Percentiles rank a stretch among this genome's conserved stretches.
Conservation (phyloP, 2,888 invertebrate species). For the Eristalinus aeneus region DNA sequence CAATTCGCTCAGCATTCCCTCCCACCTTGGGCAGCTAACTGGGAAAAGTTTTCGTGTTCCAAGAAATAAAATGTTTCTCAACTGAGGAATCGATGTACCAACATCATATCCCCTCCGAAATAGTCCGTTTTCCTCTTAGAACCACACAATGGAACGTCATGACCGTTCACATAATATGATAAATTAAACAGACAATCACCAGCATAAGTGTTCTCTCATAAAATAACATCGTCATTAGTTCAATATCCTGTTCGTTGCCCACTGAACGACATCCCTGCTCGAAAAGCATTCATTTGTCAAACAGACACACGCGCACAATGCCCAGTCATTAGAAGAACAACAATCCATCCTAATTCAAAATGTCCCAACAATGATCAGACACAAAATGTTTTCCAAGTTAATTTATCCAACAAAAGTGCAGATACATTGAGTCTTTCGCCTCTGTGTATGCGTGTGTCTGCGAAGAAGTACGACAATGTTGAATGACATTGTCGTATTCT, state of each 20-base stretch:
- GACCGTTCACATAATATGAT: background rate
- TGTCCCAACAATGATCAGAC: conserved; percentile 45
- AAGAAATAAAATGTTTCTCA: background rate
- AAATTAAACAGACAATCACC: background rate
- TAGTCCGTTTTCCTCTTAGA: background rate
- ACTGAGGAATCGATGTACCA: background rate
- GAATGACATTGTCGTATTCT: conserved; percentile 35
- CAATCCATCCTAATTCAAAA: conserved; percentile 49
- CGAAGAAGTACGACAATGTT: background rate
- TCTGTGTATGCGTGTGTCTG: background rate
- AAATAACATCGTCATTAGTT: background rate
- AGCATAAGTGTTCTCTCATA: background rate
- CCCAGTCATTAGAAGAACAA: conserved; percentile 39
- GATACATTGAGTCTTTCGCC: background rate
- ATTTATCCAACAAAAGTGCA: conserved; percentile 12
- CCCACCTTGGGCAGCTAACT: background rate
- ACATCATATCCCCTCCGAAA: background rate
- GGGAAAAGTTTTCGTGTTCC: background rate
- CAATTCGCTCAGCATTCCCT: too few species aligned
- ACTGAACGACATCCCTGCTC: background rate
- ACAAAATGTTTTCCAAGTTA: conserved; percentile 36
- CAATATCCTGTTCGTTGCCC: background rate
- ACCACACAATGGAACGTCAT: background rate
- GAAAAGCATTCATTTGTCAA: conserved; percentile 21
- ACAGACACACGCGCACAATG: conserved; percentile 39